Percentiles rank a stretch among this genome's conserved stretches.
phyloP scores from a whole-genome alignment of 2,113 vertebrate genomes.

The Dicentrarchus labrax region DNA sequence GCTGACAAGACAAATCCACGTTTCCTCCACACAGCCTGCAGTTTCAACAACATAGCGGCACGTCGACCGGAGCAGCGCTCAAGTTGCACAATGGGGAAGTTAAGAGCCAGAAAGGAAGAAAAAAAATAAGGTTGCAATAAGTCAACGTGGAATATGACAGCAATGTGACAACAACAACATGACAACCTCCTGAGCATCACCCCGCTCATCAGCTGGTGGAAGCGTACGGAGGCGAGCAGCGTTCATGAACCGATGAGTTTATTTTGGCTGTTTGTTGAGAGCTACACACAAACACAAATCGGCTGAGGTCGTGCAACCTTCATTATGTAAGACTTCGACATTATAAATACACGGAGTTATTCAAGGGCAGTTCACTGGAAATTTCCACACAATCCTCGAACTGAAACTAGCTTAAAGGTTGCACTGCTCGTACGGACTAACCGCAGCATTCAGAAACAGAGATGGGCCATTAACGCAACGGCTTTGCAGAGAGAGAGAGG shows the following conservation, averaged over 20 bases:
- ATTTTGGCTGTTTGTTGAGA: constrained; percentile 19
- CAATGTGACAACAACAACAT: constrained; percentile 7
- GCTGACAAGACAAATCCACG: background rate
- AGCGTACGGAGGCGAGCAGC: background rate
- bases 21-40: background rate
- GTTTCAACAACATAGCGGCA: too few species aligned
- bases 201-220: background rate
- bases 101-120: constrained; percentile 24
- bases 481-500: constrained; percentile 65
- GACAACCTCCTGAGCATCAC: background rate
- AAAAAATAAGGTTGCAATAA: constrained; percentile 26
- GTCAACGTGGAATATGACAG: background rate
- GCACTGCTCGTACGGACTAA: constrained; percentile 33
- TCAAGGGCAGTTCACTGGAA: constrained; percentile 28
- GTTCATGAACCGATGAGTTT: constrained; percentile 24
- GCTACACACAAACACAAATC: constrained; percentile 28
- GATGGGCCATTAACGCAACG: constrained; percentile 71
- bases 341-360: constrained; percentile 40
- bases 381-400: constrained; percentile 41
- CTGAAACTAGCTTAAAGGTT: constrained; percentile 37
- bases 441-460: constrained; percentile 66
- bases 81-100: constrained; percentile 80
- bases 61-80: constrained; percentile 49
- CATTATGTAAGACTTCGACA: constrained; percentile 68
- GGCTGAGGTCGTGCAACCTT: constrained; percentile 66